Conservation (phyloP, 2,888 invertebrate genomes). For the Willowsia nigromaculata region DNA sequence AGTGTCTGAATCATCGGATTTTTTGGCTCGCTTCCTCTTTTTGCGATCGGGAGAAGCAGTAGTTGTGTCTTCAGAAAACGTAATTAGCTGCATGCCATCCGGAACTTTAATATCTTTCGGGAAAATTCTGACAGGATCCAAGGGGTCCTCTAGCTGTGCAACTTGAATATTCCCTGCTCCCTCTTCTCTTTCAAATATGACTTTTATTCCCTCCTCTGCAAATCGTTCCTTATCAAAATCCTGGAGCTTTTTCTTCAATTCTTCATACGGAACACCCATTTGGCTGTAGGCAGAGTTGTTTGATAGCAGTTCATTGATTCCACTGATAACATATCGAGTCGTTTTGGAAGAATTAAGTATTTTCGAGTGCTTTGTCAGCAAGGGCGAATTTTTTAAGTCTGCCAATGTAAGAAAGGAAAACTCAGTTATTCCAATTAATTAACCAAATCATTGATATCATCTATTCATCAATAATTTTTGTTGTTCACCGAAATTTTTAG, state of each 20-base stretch:
- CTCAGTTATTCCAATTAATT: slow-evolving; percentile 76
- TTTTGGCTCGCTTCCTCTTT: slow-evolving; percentile 52
- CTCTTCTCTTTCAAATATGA: slow-evolving; percentile 74
- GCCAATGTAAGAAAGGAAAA: slow-evolving; percentile 81
- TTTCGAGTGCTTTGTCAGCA: slow-evolving; percentile 82
- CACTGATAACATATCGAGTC: slow-evolving; percentile 84
- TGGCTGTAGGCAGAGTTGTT: slow-evolving; percentile 87
- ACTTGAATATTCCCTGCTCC: slow-evolving; percentile 62
- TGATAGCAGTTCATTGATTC: slow-evolving; percentile 87
- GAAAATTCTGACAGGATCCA: slow-evolving; percentile 69
- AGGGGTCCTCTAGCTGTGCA: slow-evolving; percentile 53
- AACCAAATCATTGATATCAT: background rate
- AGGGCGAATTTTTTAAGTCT: slow-evolving; percentile 79
- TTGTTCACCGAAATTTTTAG: slow-evolving; percentile 83
- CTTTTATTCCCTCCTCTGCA: slow-evolving; percentile 61
- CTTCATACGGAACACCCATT: slow-evolving; percentile 86
- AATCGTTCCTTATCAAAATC: slow-evolving; percentile 80
- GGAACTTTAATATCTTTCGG: slow-evolving; percentile 76
- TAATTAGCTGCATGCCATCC: slow-evolving; percentile 57
- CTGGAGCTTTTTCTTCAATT: slow-evolving; percentile 85
- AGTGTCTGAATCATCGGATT: background rate
- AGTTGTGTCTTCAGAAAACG: slow-evolving; percentile 45
- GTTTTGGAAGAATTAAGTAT: slow-evolving; percentile 81
- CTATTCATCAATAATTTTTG: background rate
- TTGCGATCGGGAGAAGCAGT: slow-evolving; percentile 41